Evolutionary conservation across 2,888 invertebrate genomes (phyloP).

Genomic region (Sinotaia quadrata): DNA sequence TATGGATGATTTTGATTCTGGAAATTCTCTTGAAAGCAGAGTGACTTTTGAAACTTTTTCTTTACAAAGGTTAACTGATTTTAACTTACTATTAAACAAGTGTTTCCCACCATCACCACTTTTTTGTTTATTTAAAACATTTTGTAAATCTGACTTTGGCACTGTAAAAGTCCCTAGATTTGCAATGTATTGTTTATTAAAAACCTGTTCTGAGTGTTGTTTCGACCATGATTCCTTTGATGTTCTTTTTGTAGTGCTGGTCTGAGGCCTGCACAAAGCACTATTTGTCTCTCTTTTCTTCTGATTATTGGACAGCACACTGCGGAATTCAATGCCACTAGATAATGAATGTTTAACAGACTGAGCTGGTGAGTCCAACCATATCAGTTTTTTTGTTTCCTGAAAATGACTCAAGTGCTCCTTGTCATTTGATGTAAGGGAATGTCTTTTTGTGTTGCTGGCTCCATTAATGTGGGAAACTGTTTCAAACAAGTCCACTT

Average conservation of each 20-base stretch:
- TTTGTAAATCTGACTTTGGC: slow-evolving; percentile 16
- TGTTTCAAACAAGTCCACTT: no score
- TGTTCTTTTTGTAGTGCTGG: not conserved
- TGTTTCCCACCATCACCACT: not conserved
- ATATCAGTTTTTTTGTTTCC: no score
- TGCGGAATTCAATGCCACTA: slow-evolving; percentile 23
- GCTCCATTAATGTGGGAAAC: no score
- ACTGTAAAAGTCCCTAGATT: not conserved
- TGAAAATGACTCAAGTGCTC: no score
- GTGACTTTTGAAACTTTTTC: no score
- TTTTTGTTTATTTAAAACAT: slow-evolving; percentile 14
- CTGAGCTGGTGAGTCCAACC: no score
- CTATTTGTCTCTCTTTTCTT: not conserved
- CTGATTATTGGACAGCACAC: slow-evolving; percentile 20
- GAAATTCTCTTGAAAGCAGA: no score
- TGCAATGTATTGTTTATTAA: slow-evolving; percentile 18
- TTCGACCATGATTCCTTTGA: slow-evolving; percentile 6
- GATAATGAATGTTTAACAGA: no score
- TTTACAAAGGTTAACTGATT: no score
- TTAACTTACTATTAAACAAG: no score
- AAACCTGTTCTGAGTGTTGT: not conserved
- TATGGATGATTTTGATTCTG: slow-evolving; percentile 6
- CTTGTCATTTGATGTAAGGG: no score
- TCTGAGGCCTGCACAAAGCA: slow-evolving; percentile 1
- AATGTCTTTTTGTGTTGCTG: no score